Evolutionary conservation across 2,113 vertebrate genomes (phyloP).

Genomic region (Saccopteryx bilineata): DNA sequence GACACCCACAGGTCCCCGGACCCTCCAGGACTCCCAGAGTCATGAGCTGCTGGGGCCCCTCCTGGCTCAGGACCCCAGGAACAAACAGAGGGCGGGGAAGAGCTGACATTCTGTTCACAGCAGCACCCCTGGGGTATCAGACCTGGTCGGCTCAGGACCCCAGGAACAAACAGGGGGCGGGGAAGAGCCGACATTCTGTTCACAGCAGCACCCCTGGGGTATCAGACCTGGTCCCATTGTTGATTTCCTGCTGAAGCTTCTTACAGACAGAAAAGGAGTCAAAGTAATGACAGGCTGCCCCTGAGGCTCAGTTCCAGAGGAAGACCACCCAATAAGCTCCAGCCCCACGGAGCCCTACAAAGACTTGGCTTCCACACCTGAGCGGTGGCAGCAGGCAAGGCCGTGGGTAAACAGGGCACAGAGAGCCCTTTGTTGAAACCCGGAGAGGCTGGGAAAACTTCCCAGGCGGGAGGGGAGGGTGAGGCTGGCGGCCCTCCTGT

Average conservation of each 20-base stretch:
- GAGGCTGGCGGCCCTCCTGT: conserved; percentile 65
- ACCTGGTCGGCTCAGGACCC: too few relatives aligned
- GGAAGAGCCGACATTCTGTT: neutral
- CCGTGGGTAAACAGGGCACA: conserved; percentile 73
- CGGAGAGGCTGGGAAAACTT: conserved; percentile 65
- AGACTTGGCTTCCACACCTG: conserved; percentile 74
- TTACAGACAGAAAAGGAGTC: neutral
- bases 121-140: neutral
- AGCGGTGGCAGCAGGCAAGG: conserved; percentile 14
- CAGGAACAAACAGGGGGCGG: neutral
- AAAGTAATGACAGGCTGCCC: neutral
- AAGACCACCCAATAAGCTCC: neutral
- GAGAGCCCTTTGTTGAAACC: conserved; percentile 84
- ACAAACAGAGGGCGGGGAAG: neutral
- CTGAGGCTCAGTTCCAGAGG: neutral
- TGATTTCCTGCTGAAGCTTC: neutral
- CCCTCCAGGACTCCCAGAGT: neutral
- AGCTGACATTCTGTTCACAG: neutral
- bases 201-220: neutral
- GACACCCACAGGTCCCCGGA: neutral
- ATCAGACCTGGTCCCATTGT: fast-evolving
- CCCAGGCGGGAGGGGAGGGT: conserved; percentile 51
- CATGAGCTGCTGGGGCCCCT: neutral
- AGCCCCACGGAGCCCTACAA: neutral
- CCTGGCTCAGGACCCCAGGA: neutral